phyloP scores from a whole-genome alignment of 2,888 invertebrate species.

The Netelia fuscicornis region DNA sequence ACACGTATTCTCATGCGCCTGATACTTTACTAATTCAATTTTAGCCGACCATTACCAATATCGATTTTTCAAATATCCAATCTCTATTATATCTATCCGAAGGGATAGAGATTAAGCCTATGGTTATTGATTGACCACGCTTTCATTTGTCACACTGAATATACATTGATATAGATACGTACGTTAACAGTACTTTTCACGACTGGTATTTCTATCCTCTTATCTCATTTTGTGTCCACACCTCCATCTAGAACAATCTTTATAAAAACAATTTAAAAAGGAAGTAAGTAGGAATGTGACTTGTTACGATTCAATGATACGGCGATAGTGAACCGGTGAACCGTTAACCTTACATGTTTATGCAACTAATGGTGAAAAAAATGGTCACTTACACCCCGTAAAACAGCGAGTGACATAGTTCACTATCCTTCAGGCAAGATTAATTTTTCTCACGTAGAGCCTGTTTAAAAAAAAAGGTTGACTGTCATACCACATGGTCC shows the following conservation, averaged over 20 bases:
- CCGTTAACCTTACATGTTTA: not conserved
- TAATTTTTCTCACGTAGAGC: no score
- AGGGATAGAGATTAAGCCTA: not conserved
- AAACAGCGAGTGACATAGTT: not conserved
- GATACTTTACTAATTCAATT: constrained; percentile 41
- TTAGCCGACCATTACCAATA: constrained; percentile 51
- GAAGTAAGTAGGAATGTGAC: constrained; percentile 34
- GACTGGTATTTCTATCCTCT: constrained; percentile 1
- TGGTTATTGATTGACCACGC: constrained; percentile 34
- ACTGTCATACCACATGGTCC: no score
- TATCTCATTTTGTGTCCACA: constrained; percentile 7
- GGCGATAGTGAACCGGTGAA: not conserved
- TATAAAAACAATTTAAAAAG: constrained; percentile 18
- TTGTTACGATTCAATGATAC: constrained; percentile 38
- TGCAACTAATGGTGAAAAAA: not conserved
- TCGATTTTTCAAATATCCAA: constrained; percentile 51
- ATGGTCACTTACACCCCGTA: not conserved
- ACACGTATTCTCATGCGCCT: not conserved
- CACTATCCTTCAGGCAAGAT: not conserved
- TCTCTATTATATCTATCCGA: constrained; percentile 36
- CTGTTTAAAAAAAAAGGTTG: no score
- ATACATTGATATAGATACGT: not conserved
- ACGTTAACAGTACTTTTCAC: constrained; percentile 3
- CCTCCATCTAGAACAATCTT: not conserved
- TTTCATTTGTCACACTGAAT: constrained; percentile 23